Evolutionary conservation across 2,888 invertebrate species (phyloP), one percentile per base, ranked within the genome.

Genomic region (Eudasyphora cyanicolor): DNA sequence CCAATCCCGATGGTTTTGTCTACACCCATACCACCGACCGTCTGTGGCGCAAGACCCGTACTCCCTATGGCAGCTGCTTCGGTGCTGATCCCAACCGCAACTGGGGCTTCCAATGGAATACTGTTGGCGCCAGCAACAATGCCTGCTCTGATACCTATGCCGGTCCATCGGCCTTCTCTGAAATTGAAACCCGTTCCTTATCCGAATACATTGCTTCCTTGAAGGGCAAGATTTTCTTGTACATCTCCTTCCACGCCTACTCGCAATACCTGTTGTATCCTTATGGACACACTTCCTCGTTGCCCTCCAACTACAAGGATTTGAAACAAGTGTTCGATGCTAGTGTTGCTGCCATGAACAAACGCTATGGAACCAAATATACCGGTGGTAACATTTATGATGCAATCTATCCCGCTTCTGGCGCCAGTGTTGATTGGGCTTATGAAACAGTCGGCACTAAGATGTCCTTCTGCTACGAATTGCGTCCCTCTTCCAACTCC

Each of bases 71-170:
- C 10, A 67, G 67, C 12, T 94, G 95, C 86, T 90, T 91, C 80
- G 97, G 97, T 4, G 94, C 94, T 0, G 97, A 97, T 91, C 94
- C 95, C 0, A 97, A 97, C 89, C 93, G 97, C 82, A 97, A 97
- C 90, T 97, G 95, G 95, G 95, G 93, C 82, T 94, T 93, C 88
- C 94, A 94, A 85, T 96, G 95, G 95, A 93, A 94, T 84, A 93
- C 93, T 32, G 92, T 93, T 32, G 95, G 95, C 14, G 91, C 94
- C 0, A 95, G 94, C 85, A 89, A 84, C 0, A 86, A 92, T 60
- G 93, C 95, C 0, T 95, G 96, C 86, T 88, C 93, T 0, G 94
- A 96, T 3, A 94, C 92, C 0, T 97, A 93, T 89, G 94, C 95
- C 12, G 97, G 97, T 8, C 92, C 93, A 0, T 89, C 89, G 0